These are phyloP conservation scores for Dicaeum eximium DNA, from an alignment of 2,113 vertebrate genomes.

Conservation along the genomic window DNA sequence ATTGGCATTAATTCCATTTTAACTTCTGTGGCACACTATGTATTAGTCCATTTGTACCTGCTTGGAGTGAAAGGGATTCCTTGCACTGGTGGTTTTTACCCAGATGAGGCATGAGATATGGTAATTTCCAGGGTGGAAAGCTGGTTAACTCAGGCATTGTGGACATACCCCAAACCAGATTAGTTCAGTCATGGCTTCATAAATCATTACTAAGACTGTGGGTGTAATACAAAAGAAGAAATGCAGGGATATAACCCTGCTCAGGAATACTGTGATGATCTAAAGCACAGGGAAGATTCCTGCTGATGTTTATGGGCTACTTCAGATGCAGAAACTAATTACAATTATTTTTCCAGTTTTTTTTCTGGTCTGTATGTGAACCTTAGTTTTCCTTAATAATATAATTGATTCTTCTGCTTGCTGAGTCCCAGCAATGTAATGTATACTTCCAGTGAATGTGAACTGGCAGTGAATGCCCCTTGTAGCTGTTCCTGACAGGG, in stretches of 20 bases:
- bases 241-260: neutral
- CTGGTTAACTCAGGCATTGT: accelerated
- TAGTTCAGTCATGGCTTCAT: neutral
- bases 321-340: neutral
- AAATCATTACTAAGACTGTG: neutral
- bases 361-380: neutral
- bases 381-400: neutral
- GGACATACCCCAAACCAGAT: neutral
- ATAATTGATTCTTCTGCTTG: neutral
- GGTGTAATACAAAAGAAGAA: neutral
- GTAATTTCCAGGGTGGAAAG: neutral
- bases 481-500: neutral
- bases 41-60: neutral
- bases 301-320: neutral
- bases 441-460: neutral
- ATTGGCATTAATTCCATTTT: neutral
- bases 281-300: neutral
- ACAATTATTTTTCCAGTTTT: neutral
- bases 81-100: neutral
- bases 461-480: neutral
- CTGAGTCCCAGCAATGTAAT: neutral
- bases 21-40: accelerated
- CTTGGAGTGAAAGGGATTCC: neutral
- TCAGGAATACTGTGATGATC: neutral
- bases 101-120: neutral